Base-by-base conservation (phyloP, 2,888 invertebrate genomes). In the Sinelater perroti region DNA sequence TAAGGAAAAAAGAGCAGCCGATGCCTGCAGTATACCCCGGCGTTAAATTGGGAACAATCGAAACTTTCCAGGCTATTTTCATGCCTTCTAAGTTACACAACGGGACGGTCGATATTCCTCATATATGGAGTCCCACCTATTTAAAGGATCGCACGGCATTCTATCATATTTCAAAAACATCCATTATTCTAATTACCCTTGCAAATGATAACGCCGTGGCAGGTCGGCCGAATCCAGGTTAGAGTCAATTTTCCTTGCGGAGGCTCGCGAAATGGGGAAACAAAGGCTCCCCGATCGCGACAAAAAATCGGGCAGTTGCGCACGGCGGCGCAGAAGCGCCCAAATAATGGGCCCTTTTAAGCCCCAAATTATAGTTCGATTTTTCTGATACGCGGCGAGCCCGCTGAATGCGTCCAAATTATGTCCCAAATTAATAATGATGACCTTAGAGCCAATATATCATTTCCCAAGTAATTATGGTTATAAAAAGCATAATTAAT, bases 91-190 rank as follows among this genome's bases (percentile, higher is more conserved):
- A 51, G 45, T 55, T 40, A 57, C 45, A 68, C 36, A 38, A 44
- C 11, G 28, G 3, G n/a, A 24, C 46, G 42, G 72, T 73, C 75
- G 72, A 74, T 75, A 73, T 66, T 69, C 68, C 69, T 72, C 73
- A 74, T 75, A 75, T 75, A 75, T 75, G 75, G 75, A 75, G 72
- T 73, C 74, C 72, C 73, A 69, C 73, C 74, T 73, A 64, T 70
- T 71, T 69, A 67, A 67, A 67, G 67, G 69, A 72, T 70, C 66
- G 71, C 75, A 75, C 75, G 75, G 72, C 74, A 75, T 75, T 71
- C 74, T 71, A 72, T 73, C 74, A 75, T 75, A 75, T 74, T 75
- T 75, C 75, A 75, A 75, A 74, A 75, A 74, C 72, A 75, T 74
- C 74, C 75, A 75, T 75, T 75, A 75, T 75, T 74, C 75, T 75